These are phyloP conservation scores for Resseliella maxima DNA, from an alignment of 2,888 invertebrate species.

Conservation along the genomic window DNA sequence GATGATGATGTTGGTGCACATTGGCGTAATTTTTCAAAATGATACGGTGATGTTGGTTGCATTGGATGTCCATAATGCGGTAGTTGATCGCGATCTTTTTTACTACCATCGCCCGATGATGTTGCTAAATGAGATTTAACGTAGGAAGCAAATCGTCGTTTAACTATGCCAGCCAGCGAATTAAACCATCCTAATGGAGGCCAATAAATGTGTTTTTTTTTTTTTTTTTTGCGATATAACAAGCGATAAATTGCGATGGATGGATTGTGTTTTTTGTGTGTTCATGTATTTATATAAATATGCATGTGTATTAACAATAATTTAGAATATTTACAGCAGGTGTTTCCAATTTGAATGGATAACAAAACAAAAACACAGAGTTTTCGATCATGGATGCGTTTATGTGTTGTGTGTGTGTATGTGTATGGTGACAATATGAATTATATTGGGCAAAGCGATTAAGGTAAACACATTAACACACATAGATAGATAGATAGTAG, in stretches of 20 bases:
- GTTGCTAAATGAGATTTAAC: slow-evolving; percentile 80
- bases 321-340: slow-evolving; percentile 31
- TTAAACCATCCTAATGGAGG: slow-evolving; percentile 71
- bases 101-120: slow-evolving; percentile 63
- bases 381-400: not conserved
- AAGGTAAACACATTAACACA: slow-evolving; percentile 42
- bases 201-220: not conserved
- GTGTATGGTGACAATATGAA: not conserved
- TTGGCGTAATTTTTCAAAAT: slow-evolving; percentile 57
- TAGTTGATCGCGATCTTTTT: slow-evolving; percentile 53
- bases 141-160: slow-evolving; percentile 85
- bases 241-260: slow-evolving; percentile 39
- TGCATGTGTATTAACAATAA: not conserved
- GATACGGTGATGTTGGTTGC: slow-evolving; percentile 55
- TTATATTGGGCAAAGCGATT: not conserved
- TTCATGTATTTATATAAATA: too few species aligned
- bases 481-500: not conserved
- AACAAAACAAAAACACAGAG: not conserved
- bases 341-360: not conserved
- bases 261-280: too few species aligned
- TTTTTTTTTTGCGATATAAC: not conserved
- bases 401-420: not conserved
- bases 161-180: slow-evolving; percentile 77
- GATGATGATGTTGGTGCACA: slow-evolving; percentile 56
- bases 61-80: slow-evolving; percentile 14